These are phyloP conservation scores for Colletes latitarsis DNA, from an alignment of 1,140 invertebrate genomes.

Conservation along the genomic window DNA sequence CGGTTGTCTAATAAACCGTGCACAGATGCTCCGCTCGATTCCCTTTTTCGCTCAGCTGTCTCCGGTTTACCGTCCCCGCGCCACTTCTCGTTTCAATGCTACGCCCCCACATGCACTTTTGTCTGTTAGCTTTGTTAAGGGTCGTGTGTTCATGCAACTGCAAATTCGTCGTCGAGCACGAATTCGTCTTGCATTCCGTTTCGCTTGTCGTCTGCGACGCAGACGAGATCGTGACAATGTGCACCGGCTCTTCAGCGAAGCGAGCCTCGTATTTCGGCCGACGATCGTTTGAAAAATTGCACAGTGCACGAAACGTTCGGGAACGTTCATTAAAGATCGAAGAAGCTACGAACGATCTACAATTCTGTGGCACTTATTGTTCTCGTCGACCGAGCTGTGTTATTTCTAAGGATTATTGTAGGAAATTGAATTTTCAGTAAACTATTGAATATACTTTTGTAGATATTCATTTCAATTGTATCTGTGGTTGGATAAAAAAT, in stretches of 20 bases:
- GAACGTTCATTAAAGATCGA: neutral
- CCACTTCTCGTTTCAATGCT: slow-evolving; percentile 25
- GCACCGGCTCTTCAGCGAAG: neutral
- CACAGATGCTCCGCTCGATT: neutral
- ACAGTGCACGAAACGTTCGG: neutral
- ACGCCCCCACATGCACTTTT: slow-evolving; percentile 10
- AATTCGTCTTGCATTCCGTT: slow-evolving; percentile 32
- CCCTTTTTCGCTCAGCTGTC: neutral
- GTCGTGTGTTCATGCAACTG: slow-evolving; percentile 41
- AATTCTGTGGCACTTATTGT: too few relatives aligned
- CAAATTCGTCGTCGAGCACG: slow-evolving; percentile 44
- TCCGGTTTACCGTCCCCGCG: neutral
- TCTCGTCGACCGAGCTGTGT: too few relatives aligned
- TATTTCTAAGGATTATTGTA: too few relatives aligned
- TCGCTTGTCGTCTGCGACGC: slow-evolving; percentile 36
- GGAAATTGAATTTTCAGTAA: too few relatives aligned
- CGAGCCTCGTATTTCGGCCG: neutral
- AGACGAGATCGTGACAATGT: slow-evolving; percentile 6
- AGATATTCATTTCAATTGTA: too few relatives aligned
- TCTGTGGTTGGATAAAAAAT: too few relatives aligned
- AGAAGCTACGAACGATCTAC: neutral
- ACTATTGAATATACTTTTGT: too few relatives aligned
- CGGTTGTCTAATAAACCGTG: slow-evolving; percentile 1
- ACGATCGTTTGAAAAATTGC: slow-evolving; percentile 9
- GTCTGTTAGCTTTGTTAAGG: slow-evolving; percentile 28